Evolutionary conservation across 2,888 invertebrate species (phyloP), one percentile per base, ranked within the genome.

Genomic region (Dynastes maya): DNA sequence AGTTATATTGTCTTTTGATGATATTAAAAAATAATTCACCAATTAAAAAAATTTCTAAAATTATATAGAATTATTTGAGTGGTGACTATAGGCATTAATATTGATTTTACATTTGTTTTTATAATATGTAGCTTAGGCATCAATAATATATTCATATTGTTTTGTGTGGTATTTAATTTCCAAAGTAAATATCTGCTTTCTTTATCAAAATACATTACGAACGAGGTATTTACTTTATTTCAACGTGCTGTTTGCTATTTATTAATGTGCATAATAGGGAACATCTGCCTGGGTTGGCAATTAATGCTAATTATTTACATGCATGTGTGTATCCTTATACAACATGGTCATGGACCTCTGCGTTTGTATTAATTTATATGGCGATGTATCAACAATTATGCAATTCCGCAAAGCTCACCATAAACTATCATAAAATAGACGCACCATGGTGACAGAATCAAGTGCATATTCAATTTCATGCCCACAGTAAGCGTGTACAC

Each of bases 241-340:
- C 55, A 16, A 6, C 13, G 22, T 2, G 4, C 6, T 70, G 51
- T 16, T 55, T 29, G 71, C 37, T 37, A 37, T 32, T 6, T 37
- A 22, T 71, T 71, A 71, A 71, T 55, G 8, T 11, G 8, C 53
- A 71, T 37, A 61, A 40, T 27, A 22, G n/a, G 45, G 32, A 27
- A 27, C 72, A 72, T 61, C 58, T 72, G 72, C 32, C 72, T 27
- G 11, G 5, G 45, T 22, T 45, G 22, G n/a, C 61, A 72, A 72
- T 72, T 72, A 72, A n/a, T 40, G 40, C 40, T 72, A 72, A 72
- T 58, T 72, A 72, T 61, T 61, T 61, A 72, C 61, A 72, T 61
- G 45, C 45, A 55, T 71, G 40, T 37, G 13, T 55, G 53, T 61
- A 27, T 61, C 61, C 45, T 61, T 16, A 61, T 13, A 22, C 22